Base-by-base conservation (phyloP, 2,797 vertebrate genomes). In the Thalassophryne amazonica region DNA sequence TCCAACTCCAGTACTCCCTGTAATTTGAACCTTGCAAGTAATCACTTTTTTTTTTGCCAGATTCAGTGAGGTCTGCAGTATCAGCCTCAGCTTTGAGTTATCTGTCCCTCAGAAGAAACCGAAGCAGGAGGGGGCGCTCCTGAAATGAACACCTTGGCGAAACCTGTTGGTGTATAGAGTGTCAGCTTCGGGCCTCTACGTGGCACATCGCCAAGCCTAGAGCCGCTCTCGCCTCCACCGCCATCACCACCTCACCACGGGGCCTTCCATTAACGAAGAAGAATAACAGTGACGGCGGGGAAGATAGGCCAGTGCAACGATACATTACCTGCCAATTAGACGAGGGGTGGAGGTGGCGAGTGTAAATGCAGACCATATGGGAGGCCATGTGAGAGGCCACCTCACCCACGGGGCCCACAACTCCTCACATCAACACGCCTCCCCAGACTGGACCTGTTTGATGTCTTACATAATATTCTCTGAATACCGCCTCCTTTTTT, bases 91-190 rank as follows among this genome's bases (percentile, higher is more conserved):
- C 82, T 81, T 80, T 83, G 82, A 85, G 86, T 86, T 75, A 66
- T 71, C 50, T 61, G 81, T 69, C 63, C 52, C 51, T 24, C 63
- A 60, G 52, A 57, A 73, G 62, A 60, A 54, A 72, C 66, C 51
- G 52, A 54, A 76, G 64, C 60, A 67, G 75, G 73, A 62, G 63
- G 67, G 86, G 78, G 82, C 20, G 58, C 72, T 87, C 83, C 78
- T 89, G 90, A 91, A 92, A 91, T 89, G 84, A 86, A 90, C 87
- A 91, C 88, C 88, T 91, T 84, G 71, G 76, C 80, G 41, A 90
- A 91, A 89, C 86, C 89, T 91, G 89, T 69, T 50, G 64, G 41
- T 54, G 85, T 91, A 90, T 90, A 89, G 91, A 81, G 78, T 91
- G 80, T 88, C 88, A 62, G 80, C 4, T 33, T 20, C 17, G 65